A percentile compares a stretch with the other conserved stretches of the same genome.
These are phyloP conservation scores for Pseudeuparius sepicola DNA, from an alignment of 2,888 invertebrate species.

Conservation along the genomic window DNA sequence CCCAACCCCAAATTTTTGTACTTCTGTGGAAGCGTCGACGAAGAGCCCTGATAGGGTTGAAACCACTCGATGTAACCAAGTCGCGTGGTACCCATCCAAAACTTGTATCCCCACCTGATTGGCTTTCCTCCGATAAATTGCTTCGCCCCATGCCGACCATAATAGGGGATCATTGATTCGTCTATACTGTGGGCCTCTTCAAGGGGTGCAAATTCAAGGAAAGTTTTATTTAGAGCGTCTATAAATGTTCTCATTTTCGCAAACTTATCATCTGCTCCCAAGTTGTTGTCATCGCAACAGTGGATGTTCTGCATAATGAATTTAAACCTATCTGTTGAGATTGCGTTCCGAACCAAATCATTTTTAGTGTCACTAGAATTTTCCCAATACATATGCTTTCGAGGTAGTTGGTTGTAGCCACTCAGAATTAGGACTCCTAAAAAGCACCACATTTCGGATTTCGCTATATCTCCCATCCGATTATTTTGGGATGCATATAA, in stretches of 20 bases:
- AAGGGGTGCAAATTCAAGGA: slow-evolving; percentile 6
- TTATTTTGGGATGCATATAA: slow-evolving; percentile 4
- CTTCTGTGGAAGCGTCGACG: slow-evolving; percentile 12
- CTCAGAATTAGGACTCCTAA: slow-evolving; percentile 5
- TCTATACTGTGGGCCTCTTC: slow-evolving; percentile 20
- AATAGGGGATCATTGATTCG: slow-evolving; percentile 21
- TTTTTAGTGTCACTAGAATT: slow-evolving; percentile 5
- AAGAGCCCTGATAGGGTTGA: slow-evolving; percentile 21
- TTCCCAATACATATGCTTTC: slow-evolving; percentile 8
- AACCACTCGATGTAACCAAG: slow-evolving; percentile 21
- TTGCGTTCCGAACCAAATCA: neutral
- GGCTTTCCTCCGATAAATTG: slow-evolving; percentile 28
- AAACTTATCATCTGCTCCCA: too few species aligned
- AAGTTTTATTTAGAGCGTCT: slow-evolving; percentile 10
- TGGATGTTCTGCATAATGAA: too few species aligned
- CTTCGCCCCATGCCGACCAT: slow-evolving; percentile 22
- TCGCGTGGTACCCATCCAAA: slow-evolving; percentile 18
- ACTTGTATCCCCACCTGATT: slow-evolving; percentile 20
- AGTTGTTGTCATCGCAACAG: too few species aligned
- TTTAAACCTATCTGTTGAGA: slow-evolving; percentile 11
- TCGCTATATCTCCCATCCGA: slow-evolving; percentile 6
- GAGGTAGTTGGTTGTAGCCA: slow-evolving; percentile 2
- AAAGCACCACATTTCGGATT: slow-evolving; percentile 5
- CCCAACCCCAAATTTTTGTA: slow-evolving; percentile 19
- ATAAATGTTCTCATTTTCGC: slow-evolving; percentile 13